Evolutionary conservation across 53 echinoderm and acorn worm genomes (phyloP), one percentile per base, ranked within the genome.

Genomic region (Pentamera pediparva): DNA sequence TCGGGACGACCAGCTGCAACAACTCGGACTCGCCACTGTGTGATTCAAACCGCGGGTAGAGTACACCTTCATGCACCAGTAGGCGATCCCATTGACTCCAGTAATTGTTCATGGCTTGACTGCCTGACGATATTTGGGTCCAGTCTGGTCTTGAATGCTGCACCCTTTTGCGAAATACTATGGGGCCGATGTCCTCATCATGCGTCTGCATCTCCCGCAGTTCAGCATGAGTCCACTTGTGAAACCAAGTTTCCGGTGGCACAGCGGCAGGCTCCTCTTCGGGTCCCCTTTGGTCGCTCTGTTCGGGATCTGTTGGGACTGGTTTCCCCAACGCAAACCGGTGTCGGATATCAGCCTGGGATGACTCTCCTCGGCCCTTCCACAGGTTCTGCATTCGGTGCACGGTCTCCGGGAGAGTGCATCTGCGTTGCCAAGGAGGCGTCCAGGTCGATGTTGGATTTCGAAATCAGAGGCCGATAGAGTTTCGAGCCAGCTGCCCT

Each of bases 401-500:
- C 76, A 60, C 11, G 76, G 76, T 26, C 59, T 6, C 21, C 61
- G 33, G 5, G 76, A 76, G 15, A 76, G 22, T 2, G 54, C 43
- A 31, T 60, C 25, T n/a, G n/a, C n/a, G n/a, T n/a, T n/a, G n/a
- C n/a, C n/a, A n/a, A n/a, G n/a, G n/a, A n/a, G n/a, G n/a, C 41
- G 18, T 3, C 61, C 61, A 12, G 76, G 39, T 17, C 60, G 59
- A 39, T 60, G 41, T n/a, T 59, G 33, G 12, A 76, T 76, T 20
- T 35, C 22, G 60, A 76, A 60, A 20, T 31, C 27, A 58, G 59
- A 76, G 27, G 58, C 38, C 20, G 37, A 35, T 2, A 76, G 33
- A 17, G 36, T 35, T 27, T 76, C 59, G 33, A 76, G 26, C 76
- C 76, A 76, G n/a, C 31, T 75, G 75, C 5, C 75, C 75, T n/a